Percentiles rank a stretch among this genome's conserved stretches.
Conservation (phyloP, 2,888 invertebrate genomes). For the Callyntrura guangdongensis region DNA sequence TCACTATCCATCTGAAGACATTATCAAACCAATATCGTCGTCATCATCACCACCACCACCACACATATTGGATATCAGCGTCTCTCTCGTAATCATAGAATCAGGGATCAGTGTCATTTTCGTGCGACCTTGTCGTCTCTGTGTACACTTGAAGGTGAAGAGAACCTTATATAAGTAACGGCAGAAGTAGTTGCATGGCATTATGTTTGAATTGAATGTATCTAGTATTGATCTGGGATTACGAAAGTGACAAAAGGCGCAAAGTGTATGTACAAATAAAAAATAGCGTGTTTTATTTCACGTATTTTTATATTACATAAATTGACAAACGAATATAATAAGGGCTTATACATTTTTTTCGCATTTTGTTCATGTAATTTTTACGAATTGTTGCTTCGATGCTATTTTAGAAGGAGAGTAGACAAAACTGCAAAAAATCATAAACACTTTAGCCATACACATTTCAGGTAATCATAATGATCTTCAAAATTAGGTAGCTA, state of each 20-base stretch:
- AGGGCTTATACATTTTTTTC: background rate
- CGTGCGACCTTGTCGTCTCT: conserved; percentile 53
- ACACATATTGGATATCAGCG: too few species aligned
- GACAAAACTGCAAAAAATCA: background rate
- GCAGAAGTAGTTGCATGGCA: too few species aligned
- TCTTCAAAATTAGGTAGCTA: background rate
- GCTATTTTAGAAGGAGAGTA: too few species aligned
- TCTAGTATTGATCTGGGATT: background rate
- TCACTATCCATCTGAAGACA: background rate
- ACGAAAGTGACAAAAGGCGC: background rate
- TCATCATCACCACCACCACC: too few species aligned
- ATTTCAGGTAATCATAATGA: too few species aligned
- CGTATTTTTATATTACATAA: too few species aligned
- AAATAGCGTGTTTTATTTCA: background rate
- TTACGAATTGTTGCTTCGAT: too few species aligned
- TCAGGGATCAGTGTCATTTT: conserved; percentile 52
- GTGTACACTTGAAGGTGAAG: conserved; percentile 54
- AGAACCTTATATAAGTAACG: too few species aligned
- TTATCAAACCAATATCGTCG: background rate
- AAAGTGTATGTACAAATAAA: background rate
- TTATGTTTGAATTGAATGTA: too few species aligned
- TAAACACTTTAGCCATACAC: too few species aligned
- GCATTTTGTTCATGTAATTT: background rate
- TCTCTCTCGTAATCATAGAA: conserved; percentile 15
- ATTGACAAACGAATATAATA: too few species aligned